Evolutionary conservation across 1,140 invertebrate species (phyloP), one percentile per base, ranked within the genome.

Genomic region (Camponotus floridanus): DNA sequence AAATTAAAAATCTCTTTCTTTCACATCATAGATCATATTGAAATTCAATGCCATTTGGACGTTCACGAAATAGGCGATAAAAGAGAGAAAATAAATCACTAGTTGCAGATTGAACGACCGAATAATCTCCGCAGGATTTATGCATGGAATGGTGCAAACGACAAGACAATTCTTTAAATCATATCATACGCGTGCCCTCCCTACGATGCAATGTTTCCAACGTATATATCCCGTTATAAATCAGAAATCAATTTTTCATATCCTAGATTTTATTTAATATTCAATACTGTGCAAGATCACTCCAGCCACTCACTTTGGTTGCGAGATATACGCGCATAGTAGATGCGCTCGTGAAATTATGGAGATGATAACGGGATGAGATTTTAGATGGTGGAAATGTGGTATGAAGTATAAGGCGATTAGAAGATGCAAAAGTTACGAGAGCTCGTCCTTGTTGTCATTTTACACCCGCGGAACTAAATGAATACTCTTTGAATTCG

Each of bases 351-450:
- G 67, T n/a, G 39, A 89, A 90, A 90, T 90, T 91, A 90, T 89
- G 59, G 71, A 84, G 57, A 86, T 83, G 51, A 89, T 83, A 85
- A 85, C 42, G 45, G 39, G 13, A 31, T 36, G 51, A 57, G 31
- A 59, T 65, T 26, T 26, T 26, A 42, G 21, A 78, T 71, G 31
- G 13, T 1, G 18, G 26, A 70, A 31, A 51, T 5, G 64, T 9
- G 33, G 26, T 6, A 64, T 59, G 31, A 39, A 15, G 73, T 51
- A 73, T 36, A 33, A 39, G 31, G 61, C 67, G 81, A 39, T 83
- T 71, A 74, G 81, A 88, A 80, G 71, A 88, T 86, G 61, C 71
- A 68, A 87, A 90, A 91, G 71, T 90, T 91, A 90, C 36, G 67
- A 87, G 76, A 76, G 68, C 39, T 76, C 61, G 79, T 85, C 71